Conservation (phyloP, 2,888 invertebrate genomes). For the Nemapogon koenigi region DNA sequence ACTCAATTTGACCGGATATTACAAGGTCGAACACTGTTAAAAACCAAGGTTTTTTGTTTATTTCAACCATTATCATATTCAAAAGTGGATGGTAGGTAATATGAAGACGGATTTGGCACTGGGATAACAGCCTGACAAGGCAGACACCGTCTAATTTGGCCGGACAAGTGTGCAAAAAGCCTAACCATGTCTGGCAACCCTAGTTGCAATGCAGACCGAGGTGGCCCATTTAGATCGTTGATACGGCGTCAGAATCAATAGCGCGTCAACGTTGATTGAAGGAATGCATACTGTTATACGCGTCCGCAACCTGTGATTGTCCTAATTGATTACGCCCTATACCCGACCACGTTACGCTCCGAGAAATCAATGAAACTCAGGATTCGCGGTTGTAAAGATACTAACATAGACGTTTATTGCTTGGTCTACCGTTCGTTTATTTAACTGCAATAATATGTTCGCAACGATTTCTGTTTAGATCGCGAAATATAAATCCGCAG, state of each 20-base stretch:
- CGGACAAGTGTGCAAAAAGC: too few relatives aligned
- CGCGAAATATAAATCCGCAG: too few relatives aligned
- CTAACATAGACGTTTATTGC: conserved; percentile 3
- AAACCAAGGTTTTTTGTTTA: too few relatives aligned
- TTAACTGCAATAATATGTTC: conserved; percentile 3
- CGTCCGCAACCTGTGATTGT: conserved; percentile 27
- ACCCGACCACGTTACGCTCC: conserved; percentile 4
- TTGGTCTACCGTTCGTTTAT: too few relatives aligned
- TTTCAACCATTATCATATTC: too few relatives aligned
- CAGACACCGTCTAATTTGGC: conserved; percentile 15
- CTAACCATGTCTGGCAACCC: too few relatives aligned
- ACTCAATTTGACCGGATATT: too few relatives aligned
- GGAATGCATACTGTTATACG: conserved; percentile 28
- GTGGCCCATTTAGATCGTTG: conserved; percentile 54
- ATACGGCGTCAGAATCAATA: conserved; percentile 46
- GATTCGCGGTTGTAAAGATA: too few relatives aligned
- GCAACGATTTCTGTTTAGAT: too few relatives aligned
- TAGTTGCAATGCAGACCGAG: conserved; percentile 36
- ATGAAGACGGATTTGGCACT: too few relatives aligned
- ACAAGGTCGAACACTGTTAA: too few relatives aligned
- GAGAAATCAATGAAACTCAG: neutral
- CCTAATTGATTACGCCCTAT: conserved; percentile 20
- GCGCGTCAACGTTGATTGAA: conserved; percentile 33
- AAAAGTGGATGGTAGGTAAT: too few relatives aligned
- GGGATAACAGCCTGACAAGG: conserved; percentile 36